A percentile compares a stretch with the other conserved stretches of the same genome.
These are phyloP conservation scores for Cichlasoma orientale DNA, from an alignment of 2,797 vertebrate genomes.

Conservation along the genomic window DNA sequence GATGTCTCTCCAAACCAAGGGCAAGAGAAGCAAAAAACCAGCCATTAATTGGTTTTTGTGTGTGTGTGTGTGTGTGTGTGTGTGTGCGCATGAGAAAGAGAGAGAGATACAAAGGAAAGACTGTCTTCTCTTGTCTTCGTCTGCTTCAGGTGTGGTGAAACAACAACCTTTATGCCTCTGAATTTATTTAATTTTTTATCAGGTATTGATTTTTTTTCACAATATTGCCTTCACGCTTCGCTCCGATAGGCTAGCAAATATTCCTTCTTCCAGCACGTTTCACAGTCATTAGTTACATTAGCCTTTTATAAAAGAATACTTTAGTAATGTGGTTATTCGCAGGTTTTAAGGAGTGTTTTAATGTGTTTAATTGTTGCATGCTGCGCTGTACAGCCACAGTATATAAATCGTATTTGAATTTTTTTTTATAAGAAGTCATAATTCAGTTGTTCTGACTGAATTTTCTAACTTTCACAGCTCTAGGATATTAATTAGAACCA, in stretches of 20 bases:
- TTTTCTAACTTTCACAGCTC: neutral
- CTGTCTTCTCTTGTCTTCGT: neutral
- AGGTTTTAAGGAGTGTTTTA: neutral
- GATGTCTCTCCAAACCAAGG: conserved; percentile 31
- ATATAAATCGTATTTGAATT: neutral
- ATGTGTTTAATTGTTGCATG: neutral
- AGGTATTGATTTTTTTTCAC: neutral
- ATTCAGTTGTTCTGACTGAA: neutral
- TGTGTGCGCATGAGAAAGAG: neutral
- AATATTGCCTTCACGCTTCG: neutral
- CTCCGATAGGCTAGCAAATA: neutral
- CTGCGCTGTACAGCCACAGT: neutral
- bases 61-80: conserved; percentile 22
- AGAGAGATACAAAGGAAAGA: neutral
- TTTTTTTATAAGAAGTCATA: neutral
- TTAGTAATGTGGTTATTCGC: neutral
- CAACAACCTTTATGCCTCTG: no score
- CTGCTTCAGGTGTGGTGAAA: no score
- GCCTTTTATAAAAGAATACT: neutral
- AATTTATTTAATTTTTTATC: neutral
- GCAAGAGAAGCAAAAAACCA: neutral
- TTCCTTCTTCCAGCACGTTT: neutral
- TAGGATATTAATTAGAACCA: neutral
- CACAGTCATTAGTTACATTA: neutral
- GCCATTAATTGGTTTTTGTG: conserved; percentile 5